Conservation (phyloP, 2,888 invertebrate genomes). For the Pseudococcus jackbeardsleyi region DNA sequence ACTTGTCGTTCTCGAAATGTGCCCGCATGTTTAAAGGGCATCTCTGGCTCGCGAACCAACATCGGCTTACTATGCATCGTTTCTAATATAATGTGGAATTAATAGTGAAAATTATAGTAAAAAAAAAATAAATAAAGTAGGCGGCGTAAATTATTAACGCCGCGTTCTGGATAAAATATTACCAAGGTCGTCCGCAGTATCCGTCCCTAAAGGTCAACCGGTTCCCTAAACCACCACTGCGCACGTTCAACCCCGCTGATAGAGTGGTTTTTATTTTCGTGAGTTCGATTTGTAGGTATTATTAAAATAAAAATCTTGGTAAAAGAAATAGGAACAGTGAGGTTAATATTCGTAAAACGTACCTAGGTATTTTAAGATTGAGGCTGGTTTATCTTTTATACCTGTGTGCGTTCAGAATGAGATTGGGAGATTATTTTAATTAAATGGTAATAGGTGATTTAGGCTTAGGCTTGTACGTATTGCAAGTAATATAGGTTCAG, state of each 20-base stretch:
- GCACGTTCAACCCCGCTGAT: constrained; percentile 4
- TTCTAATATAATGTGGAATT: background rate
- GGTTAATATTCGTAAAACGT: background rate
- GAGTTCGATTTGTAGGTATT: background rate
- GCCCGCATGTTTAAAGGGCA: background rate
- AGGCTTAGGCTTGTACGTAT: background rate
- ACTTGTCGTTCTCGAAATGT: too few relatives aligned
- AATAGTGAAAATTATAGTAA: constrained; percentile 15
- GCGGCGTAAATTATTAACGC: constrained; percentile 18
- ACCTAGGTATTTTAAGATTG: background rate
- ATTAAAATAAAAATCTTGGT: too few relatives aligned
- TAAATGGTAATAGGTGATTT: constrained; percentile 19
- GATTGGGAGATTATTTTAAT: background rate
- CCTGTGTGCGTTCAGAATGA: background rate
- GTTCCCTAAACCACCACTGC: constrained; percentile 15
- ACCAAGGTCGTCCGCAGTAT: constrained; percentile 25
- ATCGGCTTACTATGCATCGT: background rate
- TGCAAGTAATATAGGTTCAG: background rate
- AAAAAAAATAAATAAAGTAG: background rate
- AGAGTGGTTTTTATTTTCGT: background rate
- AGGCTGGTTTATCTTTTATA: background rate
- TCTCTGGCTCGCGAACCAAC: background rate
- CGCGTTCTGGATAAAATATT: constrained; percentile 25
- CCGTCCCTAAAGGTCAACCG: constrained; percentile 37
- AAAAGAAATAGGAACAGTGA: background rate